phyloP scores from a whole-genome alignment of 2,888 invertebrate genomes.

The Erannis defoliaria region DNA sequence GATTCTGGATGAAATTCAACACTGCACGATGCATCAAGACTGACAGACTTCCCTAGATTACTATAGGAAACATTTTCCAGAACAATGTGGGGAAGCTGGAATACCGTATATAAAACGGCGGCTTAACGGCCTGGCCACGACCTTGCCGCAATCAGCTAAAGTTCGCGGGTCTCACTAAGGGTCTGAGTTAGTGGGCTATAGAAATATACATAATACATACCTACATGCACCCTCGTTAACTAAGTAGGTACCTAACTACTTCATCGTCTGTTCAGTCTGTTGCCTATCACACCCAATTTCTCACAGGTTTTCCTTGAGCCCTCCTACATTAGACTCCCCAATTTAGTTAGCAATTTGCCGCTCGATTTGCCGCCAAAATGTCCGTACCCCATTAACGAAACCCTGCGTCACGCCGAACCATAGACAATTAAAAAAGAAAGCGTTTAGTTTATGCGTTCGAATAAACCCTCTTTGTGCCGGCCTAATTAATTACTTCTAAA shows the following conservation, averaged over 20 bases:
- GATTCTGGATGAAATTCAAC: too few relatives aligned
- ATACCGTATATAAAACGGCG: too few relatives aligned
- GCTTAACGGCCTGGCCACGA: too few relatives aligned
- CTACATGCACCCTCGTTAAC: neutral
- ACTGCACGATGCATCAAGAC: too few relatives aligned
- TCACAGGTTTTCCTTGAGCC: slow-evolving; percentile 25
- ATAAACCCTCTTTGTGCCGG: slow-evolving; percentile 67
- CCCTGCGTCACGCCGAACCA: slow-evolving; percentile 69
- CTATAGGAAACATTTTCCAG: too few relatives aligned
- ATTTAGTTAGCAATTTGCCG: slow-evolving; percentile 79
- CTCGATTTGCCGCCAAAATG: slow-evolving; percentile 80
- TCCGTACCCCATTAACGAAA: slow-evolving; percentile 69
- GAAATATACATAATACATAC: neutral
- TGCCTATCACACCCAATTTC: slow-evolving; percentile 15
- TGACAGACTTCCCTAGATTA: too few relatives aligned
- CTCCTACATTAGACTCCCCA: slow-evolving; percentile 55
- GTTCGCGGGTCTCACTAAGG: too few relatives aligned
- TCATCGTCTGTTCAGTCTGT: too few relatives aligned
- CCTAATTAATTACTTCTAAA: slow-evolving; percentile 85
- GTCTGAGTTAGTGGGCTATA: too few relatives aligned
- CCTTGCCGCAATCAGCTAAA: too few relatives aligned
- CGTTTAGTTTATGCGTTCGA: slow-evolving; percentile 57
- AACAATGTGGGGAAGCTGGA: too few relatives aligned
- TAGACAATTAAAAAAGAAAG: slow-evolving; percentile 75
- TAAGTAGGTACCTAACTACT: neutral